Evolutionary conservation across 2,113 vertebrate genomes (phyloP).

Genomic region (Hoplias malabaricus): DNA sequence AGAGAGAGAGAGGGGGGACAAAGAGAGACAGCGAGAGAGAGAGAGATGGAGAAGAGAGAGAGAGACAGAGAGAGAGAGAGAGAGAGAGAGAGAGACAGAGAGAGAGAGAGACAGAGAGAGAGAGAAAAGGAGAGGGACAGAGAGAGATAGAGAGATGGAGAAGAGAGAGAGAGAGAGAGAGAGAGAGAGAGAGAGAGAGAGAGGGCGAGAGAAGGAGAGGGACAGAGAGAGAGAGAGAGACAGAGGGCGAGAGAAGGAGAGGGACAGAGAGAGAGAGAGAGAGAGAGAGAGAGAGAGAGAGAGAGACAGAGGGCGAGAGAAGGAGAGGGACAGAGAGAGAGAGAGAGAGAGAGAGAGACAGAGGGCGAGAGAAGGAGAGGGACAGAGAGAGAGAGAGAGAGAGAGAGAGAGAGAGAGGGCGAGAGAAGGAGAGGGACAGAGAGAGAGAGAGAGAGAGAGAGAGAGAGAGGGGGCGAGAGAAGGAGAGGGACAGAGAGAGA

Average conservation of each 20-base stretch:
- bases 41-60: slow-evolving; percentile 47
- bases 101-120: slow-evolving; percentile 49
- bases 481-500: slow-evolving; percentile 54
- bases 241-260: slow-evolving; percentile 29
- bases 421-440: slow-evolving; percentile 8
- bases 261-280: slow-evolving; percentile 34
- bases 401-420: slow-evolving; percentile 50
- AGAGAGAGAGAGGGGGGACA: not conserved
- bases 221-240: slow-evolving; percentile 45
- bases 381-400: slow-evolving; percentile 30
- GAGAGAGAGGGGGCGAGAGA: not conserved
- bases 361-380: slow-evolving; percentile 7
- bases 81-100: slow-evolving; percentile 42
- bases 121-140: not conserved
- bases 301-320: slow-evolving; percentile 9
- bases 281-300: slow-evolving; percentile 50
- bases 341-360: slow-evolving; percentile 42
- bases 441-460: too few relatives aligned
- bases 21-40: slow-evolving; percentile 46
- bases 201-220: too few relatives aligned
- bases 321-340: slow-evolving; percentile 45
- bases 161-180: slow-evolving; percentile 51
- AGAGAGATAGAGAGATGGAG: slow-evolving; percentile 46
- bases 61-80: slow-evolving; percentile 15
- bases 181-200: not conserved